Percentiles rank a stretch among this genome's conserved stretches.
Conservation (phyloP, 2,888 invertebrate genomes). For the Arrhopalites spinosus region DNA sequence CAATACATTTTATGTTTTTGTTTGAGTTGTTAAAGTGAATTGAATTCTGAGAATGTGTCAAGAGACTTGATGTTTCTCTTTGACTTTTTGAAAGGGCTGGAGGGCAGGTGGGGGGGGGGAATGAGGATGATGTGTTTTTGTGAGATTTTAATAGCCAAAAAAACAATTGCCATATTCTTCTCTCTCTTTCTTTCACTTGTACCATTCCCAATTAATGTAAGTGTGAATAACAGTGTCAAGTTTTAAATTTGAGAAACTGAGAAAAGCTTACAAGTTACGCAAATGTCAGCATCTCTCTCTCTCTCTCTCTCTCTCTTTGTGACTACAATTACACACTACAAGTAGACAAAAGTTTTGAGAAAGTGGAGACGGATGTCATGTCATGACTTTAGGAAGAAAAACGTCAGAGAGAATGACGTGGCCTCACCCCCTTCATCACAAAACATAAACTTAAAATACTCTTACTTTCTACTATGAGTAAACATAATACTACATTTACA, state of each 20-base stretch:
- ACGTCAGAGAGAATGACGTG: too few species aligned
- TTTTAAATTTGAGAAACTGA: constrained; percentile 24
- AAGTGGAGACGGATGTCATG: neutral
- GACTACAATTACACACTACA: neutral
- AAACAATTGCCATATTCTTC: too few species aligned
- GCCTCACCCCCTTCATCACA: too few species aligned
- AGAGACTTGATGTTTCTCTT: too few species aligned
- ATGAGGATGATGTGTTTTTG: neutral
- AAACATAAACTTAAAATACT: too few species aligned
- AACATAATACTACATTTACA: too few species aligned
- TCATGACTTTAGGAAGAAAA: too few species aligned
- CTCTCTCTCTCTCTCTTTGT: neutral
- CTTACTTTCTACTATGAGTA: too few species aligned
- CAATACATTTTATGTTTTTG: neutral
- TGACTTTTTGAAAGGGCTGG: neutral
- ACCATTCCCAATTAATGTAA: constrained; percentile 31
- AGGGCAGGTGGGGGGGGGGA: neutral
- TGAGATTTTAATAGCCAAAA: neutral
- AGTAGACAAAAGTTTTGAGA: neutral
- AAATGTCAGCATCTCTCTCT: constrained; percentile 6
- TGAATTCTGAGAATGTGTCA: neutral
- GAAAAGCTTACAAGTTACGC: neutral
- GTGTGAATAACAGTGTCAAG: constrained; percentile 33
- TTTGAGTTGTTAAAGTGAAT: neutral
- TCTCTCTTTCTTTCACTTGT: neutral